A percentile compares a stretch with the other conserved stretches of the same genome.
Evolutionary conservation across 2,113 vertebrate species (phyloP).

Genomic region (Colaptes auratus): DNA sequence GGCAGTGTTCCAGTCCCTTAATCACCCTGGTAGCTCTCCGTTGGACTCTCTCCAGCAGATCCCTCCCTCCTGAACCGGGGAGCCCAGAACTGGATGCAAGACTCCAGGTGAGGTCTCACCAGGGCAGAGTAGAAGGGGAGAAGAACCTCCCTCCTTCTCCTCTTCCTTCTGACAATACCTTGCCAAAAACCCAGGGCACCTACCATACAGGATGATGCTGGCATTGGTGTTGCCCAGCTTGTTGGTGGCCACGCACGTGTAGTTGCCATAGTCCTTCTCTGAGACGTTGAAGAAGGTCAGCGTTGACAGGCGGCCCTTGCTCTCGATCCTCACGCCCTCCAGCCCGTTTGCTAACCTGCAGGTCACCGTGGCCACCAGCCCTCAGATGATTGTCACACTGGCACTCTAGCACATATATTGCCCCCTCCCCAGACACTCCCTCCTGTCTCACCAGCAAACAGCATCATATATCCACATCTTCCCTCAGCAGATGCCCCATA

Average conservation of each 20-base stretch:
- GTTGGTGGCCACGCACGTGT: constrained; percentile 95
- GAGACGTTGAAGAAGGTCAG: constrained; percentile 98
- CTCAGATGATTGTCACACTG: background rate
- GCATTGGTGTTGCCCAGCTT: constrained; percentile 93
- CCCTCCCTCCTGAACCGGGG: no score
- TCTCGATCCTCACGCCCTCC: constrained; percentile 92
- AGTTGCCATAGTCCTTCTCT: constrained; percentile 99
- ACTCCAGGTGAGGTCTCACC: no score
- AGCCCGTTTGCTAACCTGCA: constrained; percentile 88
- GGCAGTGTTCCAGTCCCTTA: no score
- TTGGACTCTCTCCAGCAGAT: no score
- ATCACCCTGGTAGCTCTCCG: no score
- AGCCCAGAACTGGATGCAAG: no score
- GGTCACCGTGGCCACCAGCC: background rate
- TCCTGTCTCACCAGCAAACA: no score
- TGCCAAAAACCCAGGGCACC: background rate
- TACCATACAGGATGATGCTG: constrained; percentile 97
- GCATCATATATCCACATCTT: no score
- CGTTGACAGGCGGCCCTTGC: constrained; percentile 90
- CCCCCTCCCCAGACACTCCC: background rate
- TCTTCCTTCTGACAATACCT: background rate
- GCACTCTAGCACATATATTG: rapidly evolving
- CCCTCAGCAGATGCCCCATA: no score
- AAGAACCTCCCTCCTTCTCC: background rate
- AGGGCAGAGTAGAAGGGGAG: no score